These are phyloP conservation scores for Cyaniris semiargus DNA, from an alignment of 2,888 invertebrate species.

Conservation along the genomic window DNA sequence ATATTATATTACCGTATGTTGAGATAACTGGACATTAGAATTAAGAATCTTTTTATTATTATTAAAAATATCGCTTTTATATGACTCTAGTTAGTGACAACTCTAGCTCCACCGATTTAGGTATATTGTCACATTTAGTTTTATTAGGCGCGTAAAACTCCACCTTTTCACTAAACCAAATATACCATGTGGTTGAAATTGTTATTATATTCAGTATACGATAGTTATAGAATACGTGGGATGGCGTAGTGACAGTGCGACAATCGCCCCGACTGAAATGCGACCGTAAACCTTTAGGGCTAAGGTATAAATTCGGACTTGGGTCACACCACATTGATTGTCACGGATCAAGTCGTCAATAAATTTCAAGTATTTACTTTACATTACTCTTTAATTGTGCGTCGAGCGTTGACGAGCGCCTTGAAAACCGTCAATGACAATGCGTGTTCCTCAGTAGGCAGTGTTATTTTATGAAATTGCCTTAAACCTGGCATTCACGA, in stretches of 20 bases:
- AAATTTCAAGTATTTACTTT: slow-evolving; percentile 75
- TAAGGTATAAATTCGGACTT: slow-evolving; percentile 32
- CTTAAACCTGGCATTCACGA: slow-evolving; percentile 36
- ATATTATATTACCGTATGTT: too few species aligned
- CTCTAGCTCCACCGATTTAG: too few species aligned
- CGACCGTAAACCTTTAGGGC: slow-evolving; percentile 40
- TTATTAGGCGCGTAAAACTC: background rate
- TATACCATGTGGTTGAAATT: background rate
- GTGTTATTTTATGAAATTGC: slow-evolving; percentile 53
- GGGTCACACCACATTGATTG: slow-evolving; percentile 55
- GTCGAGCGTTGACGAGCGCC: slow-evolving; percentile 56
- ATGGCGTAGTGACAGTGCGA: slow-evolving; percentile 52
- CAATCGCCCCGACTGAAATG: slow-evolving; percentile 44
- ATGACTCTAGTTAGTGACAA: too few species aligned
- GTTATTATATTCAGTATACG: slow-evolving; percentile 6
- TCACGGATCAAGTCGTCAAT: slow-evolving; percentile 72
- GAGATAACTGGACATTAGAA: too few species aligned
- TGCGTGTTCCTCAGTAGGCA: slow-evolving; percentile 60
- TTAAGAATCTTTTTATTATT: too few species aligned
- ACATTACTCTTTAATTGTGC: slow-evolving; percentile 53
- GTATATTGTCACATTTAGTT: background rate
- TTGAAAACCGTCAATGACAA: slow-evolving; percentile 66
- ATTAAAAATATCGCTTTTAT: too few species aligned
- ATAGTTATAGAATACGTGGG: slow-evolving; percentile 22
- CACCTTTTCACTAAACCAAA: background rate